Evolutionary conservation across 2,113 vertebrate genomes (phyloP).

Genomic region (Phrynocephalus versicolor): DNA sequence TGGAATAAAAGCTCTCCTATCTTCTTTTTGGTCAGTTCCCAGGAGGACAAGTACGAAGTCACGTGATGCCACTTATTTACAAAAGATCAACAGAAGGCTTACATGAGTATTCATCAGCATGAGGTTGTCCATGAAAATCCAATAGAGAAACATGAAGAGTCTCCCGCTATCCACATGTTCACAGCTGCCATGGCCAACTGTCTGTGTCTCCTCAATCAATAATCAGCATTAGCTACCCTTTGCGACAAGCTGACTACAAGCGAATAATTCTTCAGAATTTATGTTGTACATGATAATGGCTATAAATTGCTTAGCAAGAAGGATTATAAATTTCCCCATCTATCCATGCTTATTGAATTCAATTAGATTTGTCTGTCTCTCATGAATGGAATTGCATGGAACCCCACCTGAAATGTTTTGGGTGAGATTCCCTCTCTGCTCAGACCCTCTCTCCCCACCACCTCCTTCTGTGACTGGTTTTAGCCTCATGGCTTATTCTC

Average conservation of each 20-base stretch:
- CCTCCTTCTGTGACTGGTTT: too few species aligned
- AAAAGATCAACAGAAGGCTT: slow-evolving; percentile 49
- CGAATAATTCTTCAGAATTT: slow-evolving; percentile 65
- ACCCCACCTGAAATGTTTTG: neutral
- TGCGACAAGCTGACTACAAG: slow-evolving; percentile 68
- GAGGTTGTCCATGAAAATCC: slow-evolving; percentile 39
- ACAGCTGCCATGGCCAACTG: slow-evolving; percentile 72
- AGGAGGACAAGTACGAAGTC: neutral
- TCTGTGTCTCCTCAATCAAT: slow-evolving; percentile 65
- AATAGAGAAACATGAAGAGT: slow-evolving; percentile 42
- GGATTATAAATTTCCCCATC: neutral
- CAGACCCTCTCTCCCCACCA: too few species aligned
- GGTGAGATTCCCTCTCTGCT: neutral
- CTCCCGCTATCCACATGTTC: slow-evolving; percentile 66
- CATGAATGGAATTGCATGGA: neutral
- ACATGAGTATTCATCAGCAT: slow-evolving; percentile 40
- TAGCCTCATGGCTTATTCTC: neutral
- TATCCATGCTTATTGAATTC: neutral
- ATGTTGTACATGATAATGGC: slow-evolving; percentile 60
- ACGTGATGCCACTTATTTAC: slow-evolving; percentile 40
- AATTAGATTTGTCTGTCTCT: neutral
- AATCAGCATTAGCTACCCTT: slow-evolving; percentile 68
- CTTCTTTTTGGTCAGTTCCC: slow-evolving; percentile 19
- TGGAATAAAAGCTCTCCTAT: neutral
- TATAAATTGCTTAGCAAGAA: slow-evolving; percentile 28